Evolutionary conservation across 2,113 vertebrate species (phyloP).

Genomic region (Ctenomys sociabilis): DNA sequence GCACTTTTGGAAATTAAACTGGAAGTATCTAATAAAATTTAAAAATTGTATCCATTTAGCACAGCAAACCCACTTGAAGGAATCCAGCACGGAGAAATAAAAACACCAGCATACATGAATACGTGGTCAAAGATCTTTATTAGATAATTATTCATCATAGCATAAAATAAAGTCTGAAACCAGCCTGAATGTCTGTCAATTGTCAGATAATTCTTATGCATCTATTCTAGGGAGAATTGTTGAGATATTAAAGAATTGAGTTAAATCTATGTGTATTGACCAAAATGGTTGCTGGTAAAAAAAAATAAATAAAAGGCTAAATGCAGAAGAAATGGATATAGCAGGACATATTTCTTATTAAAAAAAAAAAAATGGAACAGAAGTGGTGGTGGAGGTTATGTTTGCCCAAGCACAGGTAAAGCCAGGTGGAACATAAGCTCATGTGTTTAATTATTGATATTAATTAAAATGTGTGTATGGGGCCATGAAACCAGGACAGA

Average conservation of each 20-base stretch:
- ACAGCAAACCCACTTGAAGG: conserved; percentile 18
- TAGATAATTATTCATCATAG: conserved; percentile 62
- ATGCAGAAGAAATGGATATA: neutral
- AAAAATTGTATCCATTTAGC: conserved; percentile 43
- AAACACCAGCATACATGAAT: neutral
- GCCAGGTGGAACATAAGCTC: neutral
- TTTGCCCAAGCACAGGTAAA: neutral
- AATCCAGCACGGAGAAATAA: conserved; percentile 2
- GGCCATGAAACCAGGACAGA: fast-evolving
- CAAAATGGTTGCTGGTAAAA: neutral
- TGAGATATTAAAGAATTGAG: conserved; percentile 59
- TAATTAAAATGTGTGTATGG: neutral
- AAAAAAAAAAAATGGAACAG: neutral
- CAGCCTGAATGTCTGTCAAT: neutral
- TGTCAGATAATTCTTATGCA: conserved; percentile 43
- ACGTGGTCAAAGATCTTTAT: conserved; percentile 50
- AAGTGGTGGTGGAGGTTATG: neutral
- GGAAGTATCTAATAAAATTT: conserved; percentile 62
- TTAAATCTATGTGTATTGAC: conserved; percentile 51
- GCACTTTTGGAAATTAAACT: conserved; percentile 64
- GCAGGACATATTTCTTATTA: neutral
- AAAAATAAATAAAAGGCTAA: conserved; percentile 40
- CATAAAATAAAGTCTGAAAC: conserved; percentile 39
- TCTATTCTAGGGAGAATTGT: conserved; percentile 27
- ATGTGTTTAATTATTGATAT: neutral